Base-by-base conservation (phyloP, 35 echinoderm and acorn worm species). In the Apostichopus parvimensis region DNA sequence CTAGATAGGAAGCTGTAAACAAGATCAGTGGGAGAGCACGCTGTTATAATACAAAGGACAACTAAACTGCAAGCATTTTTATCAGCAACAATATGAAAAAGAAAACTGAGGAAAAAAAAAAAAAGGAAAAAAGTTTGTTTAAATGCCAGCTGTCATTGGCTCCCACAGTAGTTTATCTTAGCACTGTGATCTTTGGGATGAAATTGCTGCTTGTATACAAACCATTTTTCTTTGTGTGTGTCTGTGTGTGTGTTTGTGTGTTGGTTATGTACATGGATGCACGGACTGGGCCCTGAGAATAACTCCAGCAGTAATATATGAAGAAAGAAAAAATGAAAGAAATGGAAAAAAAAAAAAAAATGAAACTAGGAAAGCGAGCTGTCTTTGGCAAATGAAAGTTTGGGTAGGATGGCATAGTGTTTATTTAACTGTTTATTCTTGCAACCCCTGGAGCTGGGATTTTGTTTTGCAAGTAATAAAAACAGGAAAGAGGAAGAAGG, bases 131-230 rank as follows among this genome's bases (percentile, higher is more conserved):
- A 88, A 88, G 45, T 88, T 88, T 88, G 86, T 88, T 88, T 88
- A 88, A 88, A 88, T 66, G 86, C 86, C 86, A 88, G 64, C 86
- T 88, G 86, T 88, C 86, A 88, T 66, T 54, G 60, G 22, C 34
- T 20, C 25, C 21, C 25, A 88, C 71, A 88, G 64, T 75, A 88
- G 68, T 88, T 66, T 72, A 62, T 71, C 86, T 88, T 88, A 54
- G 45, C 64, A 75, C 71, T 75, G 71, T 75, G 71, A 75, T 75
- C 71, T 75, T 75, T 75, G 71, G 15, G 71, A 75, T 75, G 21
- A 13, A 75, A 12, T 61, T 61, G 58, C 34, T 4, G 34, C 58
- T 61, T 61, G 58, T 61, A 61, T 61, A 61, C 58, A 61, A 0
- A 9, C 58, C 58, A 61, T 9, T 8, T 61, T 45, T 45, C 2